phyloP scores from a whole-genome alignment of 2,113 vertebrate genomes.

The Herpetotheres cachinnans region DNA sequence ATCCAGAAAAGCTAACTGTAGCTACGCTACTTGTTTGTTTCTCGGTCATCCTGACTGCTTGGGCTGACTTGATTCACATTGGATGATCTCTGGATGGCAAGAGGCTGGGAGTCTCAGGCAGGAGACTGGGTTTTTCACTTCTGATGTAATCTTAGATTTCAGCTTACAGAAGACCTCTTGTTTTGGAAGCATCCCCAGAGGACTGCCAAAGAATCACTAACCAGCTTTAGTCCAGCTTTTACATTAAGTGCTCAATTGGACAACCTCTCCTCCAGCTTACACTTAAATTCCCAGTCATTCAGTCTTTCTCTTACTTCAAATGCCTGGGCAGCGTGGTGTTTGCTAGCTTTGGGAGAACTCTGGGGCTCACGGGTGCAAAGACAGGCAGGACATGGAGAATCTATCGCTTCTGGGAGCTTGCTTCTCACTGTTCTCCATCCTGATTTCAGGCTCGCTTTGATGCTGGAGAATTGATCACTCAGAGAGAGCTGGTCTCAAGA shows the following conservation, averaged over 20 bases:
- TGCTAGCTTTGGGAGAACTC: neutral
- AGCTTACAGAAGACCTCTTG: neutral
- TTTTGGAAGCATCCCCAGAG: neutral
- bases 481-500: conserved; percentile 93
- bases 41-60: neutral
- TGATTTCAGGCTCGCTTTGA: conserved; percentile 90
- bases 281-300: neutral
- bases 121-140: neutral
- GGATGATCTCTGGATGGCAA: neutral
- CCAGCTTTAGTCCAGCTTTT: neutral
- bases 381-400: neutral
- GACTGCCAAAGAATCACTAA: neutral
- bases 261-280: neutral
- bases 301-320: too few relatives aligned
- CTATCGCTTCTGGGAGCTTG: neutral
- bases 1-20: neutral
- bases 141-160: neutral
- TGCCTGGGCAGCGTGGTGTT: neutral
- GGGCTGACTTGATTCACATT: too few relatives aligned
- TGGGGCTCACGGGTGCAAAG: neutral
- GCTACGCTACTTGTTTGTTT: neutral
- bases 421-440: neutral
- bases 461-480: conserved; percentile 95
- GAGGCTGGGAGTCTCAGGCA: neutral
- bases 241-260: neutral